These are phyloP conservation scores for Agrypnus murinus DNA, from an alignment of 2,888 invertebrate species.

Conservation along the genomic window DNA sequence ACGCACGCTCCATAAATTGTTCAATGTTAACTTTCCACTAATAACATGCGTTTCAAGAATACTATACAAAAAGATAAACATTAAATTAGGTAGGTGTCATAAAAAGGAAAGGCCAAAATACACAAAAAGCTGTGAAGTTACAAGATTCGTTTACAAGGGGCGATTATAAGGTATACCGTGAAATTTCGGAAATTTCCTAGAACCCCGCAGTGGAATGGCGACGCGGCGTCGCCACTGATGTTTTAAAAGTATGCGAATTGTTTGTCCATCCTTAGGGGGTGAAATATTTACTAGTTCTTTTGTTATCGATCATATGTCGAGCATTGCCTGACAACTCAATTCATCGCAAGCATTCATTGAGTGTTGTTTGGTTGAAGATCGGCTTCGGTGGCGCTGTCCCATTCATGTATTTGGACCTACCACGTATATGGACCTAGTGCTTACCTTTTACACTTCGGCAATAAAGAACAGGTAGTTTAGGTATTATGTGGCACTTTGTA, in stretches of 20 bases:
- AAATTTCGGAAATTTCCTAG: slow-evolving; percentile 45
- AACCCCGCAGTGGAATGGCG: slow-evolving; percentile 51
- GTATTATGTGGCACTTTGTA: slow-evolving; percentile 61
- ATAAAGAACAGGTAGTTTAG: slow-evolving; percentile 60
- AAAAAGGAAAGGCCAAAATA: slow-evolving; percentile 32
- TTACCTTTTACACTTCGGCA: slow-evolving; percentile 60
- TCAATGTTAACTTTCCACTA: too few relatives aligned
- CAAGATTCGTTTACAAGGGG: slow-evolving; percentile 35
- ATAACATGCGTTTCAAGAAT: too few relatives aligned
- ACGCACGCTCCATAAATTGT: too few relatives aligned
- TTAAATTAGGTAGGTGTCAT: not conserved
- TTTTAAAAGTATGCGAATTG: slow-evolving; percentile 32
- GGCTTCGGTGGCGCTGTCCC: slow-evolving; percentile 74
- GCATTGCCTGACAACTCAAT: slow-evolving; percentile 68
- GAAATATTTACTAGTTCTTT: slow-evolving; percentile 67
- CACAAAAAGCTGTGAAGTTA: slow-evolving; percentile 33
- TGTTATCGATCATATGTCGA: slow-evolving; percentile 65
- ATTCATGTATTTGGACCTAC: slow-evolving; percentile 75
- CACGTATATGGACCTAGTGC: slow-evolving; percentile 72
- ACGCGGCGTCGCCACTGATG: slow-evolving; percentile 42
- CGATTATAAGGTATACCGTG: slow-evolving; percentile 40
- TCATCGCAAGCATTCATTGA: slow-evolving; percentile 63
- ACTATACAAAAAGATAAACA: too few relatives aligned
- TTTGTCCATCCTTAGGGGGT: slow-evolving; percentile 54
- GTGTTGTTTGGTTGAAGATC: slow-evolving; percentile 57